A percentile compares a stretch with the other conserved stretches of the same genome.
phyloP scores from a whole-genome alignment of 2,888 invertebrate genomes.

The Hoplodrina ambigua region DNA sequence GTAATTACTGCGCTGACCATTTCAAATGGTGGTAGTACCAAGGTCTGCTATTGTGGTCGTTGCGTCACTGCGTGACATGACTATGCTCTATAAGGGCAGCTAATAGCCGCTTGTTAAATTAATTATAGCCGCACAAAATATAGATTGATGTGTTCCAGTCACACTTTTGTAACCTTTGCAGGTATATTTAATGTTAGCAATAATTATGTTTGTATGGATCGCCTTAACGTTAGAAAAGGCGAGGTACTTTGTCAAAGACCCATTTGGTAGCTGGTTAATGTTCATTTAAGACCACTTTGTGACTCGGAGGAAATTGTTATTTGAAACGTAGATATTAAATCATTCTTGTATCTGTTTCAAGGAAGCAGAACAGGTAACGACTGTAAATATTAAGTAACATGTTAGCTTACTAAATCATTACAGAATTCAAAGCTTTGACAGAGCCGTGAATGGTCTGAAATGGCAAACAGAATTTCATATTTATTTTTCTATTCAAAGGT shows the following conservation, averaged over 20 bases:
- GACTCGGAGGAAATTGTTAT: constrained; percentile 30
- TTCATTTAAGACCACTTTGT: constrained; percentile 8
- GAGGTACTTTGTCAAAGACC: not conserved
- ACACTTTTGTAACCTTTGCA: constrained; percentile 41
- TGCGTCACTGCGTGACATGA: constrained; percentile 72
- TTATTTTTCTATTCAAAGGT: not conserved
- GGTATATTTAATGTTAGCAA: constrained; percentile 33
- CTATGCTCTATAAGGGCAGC: constrained; percentile 73
- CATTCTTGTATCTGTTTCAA: constrained; percentile 21
- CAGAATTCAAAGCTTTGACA: not conserved
- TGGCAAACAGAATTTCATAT: not conserved
- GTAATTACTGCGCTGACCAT: constrained; percentile 47
- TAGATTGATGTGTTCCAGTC: constrained; percentile 54
- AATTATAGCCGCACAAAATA: constrained; percentile 63
- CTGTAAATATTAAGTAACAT: constrained; percentile 1
- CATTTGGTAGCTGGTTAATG: not conserved
- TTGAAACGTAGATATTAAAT: constrained; percentile 13
- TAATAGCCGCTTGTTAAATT: constrained; percentile 79
- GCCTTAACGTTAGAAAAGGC: not conserved
- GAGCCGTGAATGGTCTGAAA: not conserved
- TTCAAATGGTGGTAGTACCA: constrained; percentile 58
- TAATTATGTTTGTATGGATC: constrained; percentile 6
- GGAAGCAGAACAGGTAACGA: constrained; percentile 10
- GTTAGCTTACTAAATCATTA: constrained; percentile 5
- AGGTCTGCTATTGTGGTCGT: constrained; percentile 78